Evolutionary conservation across 2,888 invertebrate species (phyloP).

Genomic region (Ochlodes sylvanus): DNA sequence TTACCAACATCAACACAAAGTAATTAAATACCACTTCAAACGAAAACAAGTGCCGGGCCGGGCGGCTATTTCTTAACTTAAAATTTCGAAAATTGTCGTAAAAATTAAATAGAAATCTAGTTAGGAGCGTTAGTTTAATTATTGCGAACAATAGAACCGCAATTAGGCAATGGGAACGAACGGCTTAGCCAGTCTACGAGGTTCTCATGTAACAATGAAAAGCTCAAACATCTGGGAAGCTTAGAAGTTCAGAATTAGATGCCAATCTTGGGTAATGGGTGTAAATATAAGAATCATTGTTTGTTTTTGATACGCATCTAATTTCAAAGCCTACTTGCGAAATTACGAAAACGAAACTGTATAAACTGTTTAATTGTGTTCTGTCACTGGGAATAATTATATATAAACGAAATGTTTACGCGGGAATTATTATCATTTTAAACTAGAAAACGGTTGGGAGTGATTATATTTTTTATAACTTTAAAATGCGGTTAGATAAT

Average conservation of each 20-base stretch:
- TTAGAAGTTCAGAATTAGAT: constrained; percentile 41
- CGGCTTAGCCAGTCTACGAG: constrained; percentile 61
- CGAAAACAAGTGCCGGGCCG: constrained; percentile 26
- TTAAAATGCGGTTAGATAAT: not conserved
- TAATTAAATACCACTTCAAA: constrained; percentile 23
- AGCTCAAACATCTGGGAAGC: constrained; percentile 34
- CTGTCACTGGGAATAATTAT: constrained; percentile 30
- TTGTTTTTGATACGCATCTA: constrained; percentile 37
- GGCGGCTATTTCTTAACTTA: constrained; percentile 28
- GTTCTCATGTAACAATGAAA: constrained; percentile 63
- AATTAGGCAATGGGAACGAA: constrained; percentile 82
- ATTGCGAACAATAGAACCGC: constrained; percentile 74
- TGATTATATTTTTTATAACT: not conserved
- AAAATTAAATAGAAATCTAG: constrained; percentile 74
- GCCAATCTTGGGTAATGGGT: constrained; percentile 37
- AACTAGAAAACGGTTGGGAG: not conserved
- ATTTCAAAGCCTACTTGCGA: constrained; percentile 30
- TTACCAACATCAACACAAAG: constrained; percentile 16
- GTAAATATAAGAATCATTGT: constrained; percentile 39
- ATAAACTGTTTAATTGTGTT: constrained; percentile 34
- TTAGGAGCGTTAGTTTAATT: constrained; percentile 74
- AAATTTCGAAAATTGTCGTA: constrained; percentile 59
- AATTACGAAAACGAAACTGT: constrained; percentile 23
- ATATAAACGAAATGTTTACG: constrained; percentile 9
- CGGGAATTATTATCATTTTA: not conserved